phyloP scores from a whole-genome alignment of 2,888 invertebrate species.

The Cephus runcator region DNA sequence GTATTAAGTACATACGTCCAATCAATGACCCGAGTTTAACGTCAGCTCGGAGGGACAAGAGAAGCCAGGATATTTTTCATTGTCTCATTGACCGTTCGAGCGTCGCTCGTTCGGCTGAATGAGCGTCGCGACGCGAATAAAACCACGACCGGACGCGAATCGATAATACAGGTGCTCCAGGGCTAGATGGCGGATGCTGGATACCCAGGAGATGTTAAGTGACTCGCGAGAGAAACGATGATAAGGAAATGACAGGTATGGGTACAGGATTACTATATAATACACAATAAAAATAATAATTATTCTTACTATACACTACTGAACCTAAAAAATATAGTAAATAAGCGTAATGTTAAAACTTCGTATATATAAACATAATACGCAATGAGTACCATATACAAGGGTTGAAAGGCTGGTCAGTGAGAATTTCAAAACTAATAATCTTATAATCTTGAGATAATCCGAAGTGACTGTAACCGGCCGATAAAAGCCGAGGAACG shows the following conservation, averaged over 20 bases:
- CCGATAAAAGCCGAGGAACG: conserved; percentile 24
- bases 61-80: not conserved
- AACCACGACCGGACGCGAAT: not conserved
- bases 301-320: not conserved
- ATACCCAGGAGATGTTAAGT: not conserved
- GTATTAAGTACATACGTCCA: not conserved
- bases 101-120: not conserved
- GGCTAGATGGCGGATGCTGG: not conserved
- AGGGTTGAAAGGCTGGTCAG: not conserved
- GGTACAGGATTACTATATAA: not conserved
- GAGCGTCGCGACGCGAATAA: not conserved
- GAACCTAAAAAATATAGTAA: not conserved
- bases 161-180: not conserved
- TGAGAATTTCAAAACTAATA: not conserved
- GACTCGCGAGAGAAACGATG: not conserved
- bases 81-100: not conserved
- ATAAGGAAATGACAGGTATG: not conserved
- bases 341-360: not conserved
- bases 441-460: conserved; percentile 29
- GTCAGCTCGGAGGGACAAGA: not conserved
- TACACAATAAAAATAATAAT: not conserved
- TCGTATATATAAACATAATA: no score
- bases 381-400: not conserved
- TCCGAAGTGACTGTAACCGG: conserved; percentile 25
- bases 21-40: not conserved